phyloP scores from a whole-genome alignment of 2,797 vertebrate genomes.

The Semotilus atromaculatus region DNA sequence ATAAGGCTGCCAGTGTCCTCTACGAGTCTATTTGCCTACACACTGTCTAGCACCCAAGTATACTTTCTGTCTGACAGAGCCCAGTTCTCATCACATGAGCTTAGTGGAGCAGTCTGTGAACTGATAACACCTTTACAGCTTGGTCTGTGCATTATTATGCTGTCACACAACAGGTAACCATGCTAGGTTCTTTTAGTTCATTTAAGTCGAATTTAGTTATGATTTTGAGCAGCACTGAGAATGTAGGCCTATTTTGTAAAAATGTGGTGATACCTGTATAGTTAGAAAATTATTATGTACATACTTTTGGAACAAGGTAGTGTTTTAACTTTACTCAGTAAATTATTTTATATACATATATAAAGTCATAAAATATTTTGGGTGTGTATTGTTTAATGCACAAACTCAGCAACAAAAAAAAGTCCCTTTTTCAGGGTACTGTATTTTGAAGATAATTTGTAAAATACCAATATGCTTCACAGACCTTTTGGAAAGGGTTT shows the following conservation, averaged over 20 bases:
- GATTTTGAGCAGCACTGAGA: neutral
- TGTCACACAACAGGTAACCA: neutral
- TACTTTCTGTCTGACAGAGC: neutral
- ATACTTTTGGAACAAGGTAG: neutral
- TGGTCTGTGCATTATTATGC: neutral
- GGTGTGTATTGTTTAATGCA: neutral
- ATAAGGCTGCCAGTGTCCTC: conserved; percentile 39
- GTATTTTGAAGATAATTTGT: no score
- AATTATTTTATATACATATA: neutral
- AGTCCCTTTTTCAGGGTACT: no score
- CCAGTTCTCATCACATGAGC: conserved; percentile 12
- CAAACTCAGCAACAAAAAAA: no score
- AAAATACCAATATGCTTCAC: no score
- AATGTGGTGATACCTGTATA: neutral
- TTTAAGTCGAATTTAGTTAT: neutral
- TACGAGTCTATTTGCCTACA: conserved; percentile 27
- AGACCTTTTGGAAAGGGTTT: no score
- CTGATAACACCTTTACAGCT: neutral
- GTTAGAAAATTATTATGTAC: neutral
- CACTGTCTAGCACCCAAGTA: conserved; percentile 15
- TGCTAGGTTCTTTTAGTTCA: neutral
- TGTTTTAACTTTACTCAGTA: neutral
- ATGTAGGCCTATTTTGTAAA: neutral
- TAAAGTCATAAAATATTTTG: neutral
- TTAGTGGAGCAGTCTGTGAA: neutral